These are phyloP conservation scores for Hippocampus guttulatus DNA, from an alignment of 2,113 vertebrate genomes.

Conservation along the genomic window DNA sequence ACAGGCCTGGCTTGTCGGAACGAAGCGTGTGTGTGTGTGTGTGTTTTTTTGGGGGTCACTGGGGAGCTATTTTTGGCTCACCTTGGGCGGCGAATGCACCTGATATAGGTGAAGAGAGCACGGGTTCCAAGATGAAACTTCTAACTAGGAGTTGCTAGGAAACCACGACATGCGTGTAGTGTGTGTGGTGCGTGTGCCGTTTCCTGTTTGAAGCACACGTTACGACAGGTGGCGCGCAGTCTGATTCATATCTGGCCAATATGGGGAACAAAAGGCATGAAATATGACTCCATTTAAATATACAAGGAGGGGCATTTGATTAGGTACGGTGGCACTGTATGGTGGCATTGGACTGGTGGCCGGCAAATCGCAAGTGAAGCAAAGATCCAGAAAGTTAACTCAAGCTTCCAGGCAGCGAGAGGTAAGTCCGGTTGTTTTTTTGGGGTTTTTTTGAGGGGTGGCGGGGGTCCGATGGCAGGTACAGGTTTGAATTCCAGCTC, in stretches of 20 bases:
- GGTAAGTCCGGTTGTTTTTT: no score
- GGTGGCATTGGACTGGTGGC: no score
- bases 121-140: slow-evolving; percentile 53
- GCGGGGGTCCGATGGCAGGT: no score
- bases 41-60: background rate
- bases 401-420: no score
- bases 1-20: slow-evolving; percentile 21
- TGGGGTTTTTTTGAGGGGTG: no score
- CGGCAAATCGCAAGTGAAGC: no score
- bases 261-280: background rate
- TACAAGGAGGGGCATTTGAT: background rate
- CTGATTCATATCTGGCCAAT: slow-evolving; percentile 18
- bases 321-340: no score
- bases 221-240: slow-evolving; percentile 50
- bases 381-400: no score
- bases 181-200: slow-evolving; percentile 19
- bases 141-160: slow-evolving; percentile 68
- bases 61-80: slow-evolving; percentile 47
- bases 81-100: slow-evolving; percentile 52
- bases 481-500: no score
- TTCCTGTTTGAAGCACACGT: slow-evolving; percentile 35
- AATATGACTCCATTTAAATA: background rate
- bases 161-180: slow-evolving; percentile 30
- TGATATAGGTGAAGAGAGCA: slow-evolving; percentile 61
- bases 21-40: slow-evolving; percentile 17